phyloP scores from a whole-genome alignment of 1,140 invertebrate species.

The Lordiphosa collinella region DNA sequence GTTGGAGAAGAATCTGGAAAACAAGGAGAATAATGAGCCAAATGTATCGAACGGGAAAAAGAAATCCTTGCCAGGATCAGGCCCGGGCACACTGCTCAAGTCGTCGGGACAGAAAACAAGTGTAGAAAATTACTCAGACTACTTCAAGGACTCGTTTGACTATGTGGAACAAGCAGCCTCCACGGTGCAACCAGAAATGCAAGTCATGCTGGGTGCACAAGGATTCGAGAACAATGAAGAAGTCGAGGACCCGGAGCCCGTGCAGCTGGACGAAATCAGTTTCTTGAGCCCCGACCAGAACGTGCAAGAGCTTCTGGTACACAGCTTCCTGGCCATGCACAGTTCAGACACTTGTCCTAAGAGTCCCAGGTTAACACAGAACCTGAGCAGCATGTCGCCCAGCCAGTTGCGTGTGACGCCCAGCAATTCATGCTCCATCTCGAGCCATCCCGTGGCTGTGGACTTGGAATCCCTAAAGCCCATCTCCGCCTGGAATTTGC shows the following conservation, averaged over 20 bases:
- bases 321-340: constrained; percentile 33
- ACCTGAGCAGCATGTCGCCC: constrained; percentile 64
- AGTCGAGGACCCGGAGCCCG: constrained; percentile 4
- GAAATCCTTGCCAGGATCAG: neutral
- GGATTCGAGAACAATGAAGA: neutral
- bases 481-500: constrained; percentile 83
- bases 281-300: constrained; percentile 48
- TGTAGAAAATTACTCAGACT: constrained; percentile 48
- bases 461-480: constrained; percentile 40
- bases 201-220: constrained; percentile 11
- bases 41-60: constrained; percentile 2
- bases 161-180: neutral
- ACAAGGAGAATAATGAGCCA: neutral
- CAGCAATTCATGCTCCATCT: constrained; percentile 3
- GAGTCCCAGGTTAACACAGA: constrained; percentile 32
- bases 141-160: constrained; percentile 58
- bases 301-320: constrained; percentile 32
- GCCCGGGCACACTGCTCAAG: neutral
- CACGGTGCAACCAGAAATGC: constrained; percentile 30
- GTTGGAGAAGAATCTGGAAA: constrained; percentile 47
- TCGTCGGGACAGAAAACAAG: constrained; percentile 12
- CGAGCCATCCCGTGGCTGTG: neutral
- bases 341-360: constrained; percentile 8
- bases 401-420: constrained; percentile 48
- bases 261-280: constrained; percentile 47